These are phyloP conservation scores for Drosophila hamatofila DNA, from an alignment of 2,888 invertebrate genomes.

Conservation along the genomic window DNA sequence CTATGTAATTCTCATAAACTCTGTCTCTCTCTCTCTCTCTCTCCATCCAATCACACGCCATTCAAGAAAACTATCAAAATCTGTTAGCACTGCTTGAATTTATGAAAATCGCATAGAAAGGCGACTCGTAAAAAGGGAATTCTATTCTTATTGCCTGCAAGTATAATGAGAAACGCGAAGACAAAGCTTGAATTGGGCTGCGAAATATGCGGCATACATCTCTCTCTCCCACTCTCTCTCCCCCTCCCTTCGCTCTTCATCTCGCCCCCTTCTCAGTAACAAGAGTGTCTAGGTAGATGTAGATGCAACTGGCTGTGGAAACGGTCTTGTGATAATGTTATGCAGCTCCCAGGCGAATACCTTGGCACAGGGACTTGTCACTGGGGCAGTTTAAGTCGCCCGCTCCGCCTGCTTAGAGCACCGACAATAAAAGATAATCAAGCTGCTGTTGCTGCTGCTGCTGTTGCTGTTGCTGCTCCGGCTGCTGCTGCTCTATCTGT, in stretches of 20 bases:
- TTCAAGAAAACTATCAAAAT: constrained; percentile 5
- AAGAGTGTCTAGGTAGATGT: constrained; percentile 23
- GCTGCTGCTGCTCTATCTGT: constrained; percentile 6
- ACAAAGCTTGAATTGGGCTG: constrained; percentile 20
- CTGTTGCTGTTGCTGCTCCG: constrained; percentile 4
- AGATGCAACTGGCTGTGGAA: constrained; percentile 38
- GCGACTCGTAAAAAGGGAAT: constrained; percentile 1
- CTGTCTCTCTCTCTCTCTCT: background rate
- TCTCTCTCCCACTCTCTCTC: background rate
- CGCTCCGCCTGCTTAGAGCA: constrained; percentile 30
- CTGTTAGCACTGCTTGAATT: constrained; percentile 2
- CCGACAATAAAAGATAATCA: constrained; percentile 72
- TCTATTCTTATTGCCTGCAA: constrained; percentile 40
- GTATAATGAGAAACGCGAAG: constrained; percentile 58
- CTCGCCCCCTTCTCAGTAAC: background rate
- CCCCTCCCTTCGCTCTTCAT: background rate
- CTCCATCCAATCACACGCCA: constrained; percentile 4
- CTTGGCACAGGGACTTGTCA: constrained; percentile 57
- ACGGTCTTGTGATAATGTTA: constrained; percentile 68
- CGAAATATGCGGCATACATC: constrained; percentile 30
- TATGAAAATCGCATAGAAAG: constrained; percentile 8
- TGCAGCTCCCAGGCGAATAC: constrained; percentile 59
- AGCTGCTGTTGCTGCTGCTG: constrained; percentile 24
- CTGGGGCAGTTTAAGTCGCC: constrained; percentile 40
- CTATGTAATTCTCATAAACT: background rate